A percentile compares a stretch with the other conserved stretches of the same genome.
Conservation (phyloP, 2,888 invertebrate genomes). For the Neoascia interrupta region DNA sequence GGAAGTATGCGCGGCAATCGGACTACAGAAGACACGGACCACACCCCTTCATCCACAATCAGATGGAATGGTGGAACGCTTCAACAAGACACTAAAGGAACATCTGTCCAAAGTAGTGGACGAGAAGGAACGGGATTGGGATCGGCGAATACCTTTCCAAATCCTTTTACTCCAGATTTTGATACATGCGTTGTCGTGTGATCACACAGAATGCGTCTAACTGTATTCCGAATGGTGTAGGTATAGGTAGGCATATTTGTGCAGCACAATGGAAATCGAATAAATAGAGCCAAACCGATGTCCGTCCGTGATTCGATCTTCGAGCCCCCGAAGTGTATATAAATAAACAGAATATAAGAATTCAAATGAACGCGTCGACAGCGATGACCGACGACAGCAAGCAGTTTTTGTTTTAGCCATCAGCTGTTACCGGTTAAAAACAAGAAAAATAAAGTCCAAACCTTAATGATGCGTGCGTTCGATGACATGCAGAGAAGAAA, state of each 20-base stretch:
- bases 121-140: slow-evolving; percentile 40
- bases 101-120: slow-evolving; percentile 48
- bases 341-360: slow-evolving; percentile 63
- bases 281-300: slow-evolving; percentile 18
- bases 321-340: slow-evolving; percentile 54
- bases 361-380: slow-evolving; percentile 57
- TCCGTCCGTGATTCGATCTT: slow-evolving; percentile 41
- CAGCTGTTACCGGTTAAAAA: slow-evolving; percentile 58
- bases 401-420: slow-evolving; percentile 66
- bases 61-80: no score
- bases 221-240: slow-evolving; percentile 33
- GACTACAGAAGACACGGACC: no score
- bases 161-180: slow-evolving; percentile 61
- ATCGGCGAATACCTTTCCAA: slow-evolving; percentile 56
- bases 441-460: slow-evolving; percentile 36
- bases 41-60: no score
- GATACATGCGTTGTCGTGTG: slow-evolving; percentile 60
- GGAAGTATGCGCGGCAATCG: no score
- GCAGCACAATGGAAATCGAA: slow-evolving; percentile 12
- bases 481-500: no score
- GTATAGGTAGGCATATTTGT: slow-evolving; percentile 5
- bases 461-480: no score
- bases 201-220: slow-evolving; percentile 43
- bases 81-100: no score
- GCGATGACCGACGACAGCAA: slow-evolving; percentile 12